Percentiles rank a stretch among this genome's conserved stretches.
phyloP scores from a whole-genome alignment of 2,797 vertebrate genomes.

The Myotis vivesi region DNA sequence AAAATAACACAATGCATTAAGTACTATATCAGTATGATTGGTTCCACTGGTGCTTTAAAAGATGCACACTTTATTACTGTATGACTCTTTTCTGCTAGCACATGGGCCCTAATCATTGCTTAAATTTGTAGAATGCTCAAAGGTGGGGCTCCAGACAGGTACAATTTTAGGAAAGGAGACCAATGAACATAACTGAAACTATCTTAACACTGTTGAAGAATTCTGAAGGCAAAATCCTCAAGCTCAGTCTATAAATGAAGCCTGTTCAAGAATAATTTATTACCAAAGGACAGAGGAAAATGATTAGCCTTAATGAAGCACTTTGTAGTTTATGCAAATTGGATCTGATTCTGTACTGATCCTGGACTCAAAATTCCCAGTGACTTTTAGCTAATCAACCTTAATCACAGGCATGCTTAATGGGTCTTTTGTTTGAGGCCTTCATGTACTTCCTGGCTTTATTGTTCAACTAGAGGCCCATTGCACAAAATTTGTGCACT shows the following conservation, averaged over 20 bases:
- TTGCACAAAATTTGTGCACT: too few relatives aligned
- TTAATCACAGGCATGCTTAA: conserved; percentile 67
- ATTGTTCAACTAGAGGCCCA: background rate
- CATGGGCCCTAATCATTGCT: background rate
- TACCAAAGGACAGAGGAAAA: conserved; percentile 57
- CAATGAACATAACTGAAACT: background rate
- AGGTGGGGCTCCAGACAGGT: background rate
- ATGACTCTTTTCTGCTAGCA: background rate
- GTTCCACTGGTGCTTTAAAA: background rate
- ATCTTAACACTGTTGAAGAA: background rate
- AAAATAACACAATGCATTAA: background rate
- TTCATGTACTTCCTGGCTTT: conserved; percentile 43
- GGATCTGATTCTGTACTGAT: conserved; percentile 67
- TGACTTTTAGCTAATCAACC: conserved; percentile 67
- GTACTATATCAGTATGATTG: background rate
- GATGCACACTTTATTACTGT: background rate
- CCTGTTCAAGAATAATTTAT: conserved; percentile 69
- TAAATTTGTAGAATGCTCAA: conserved; percentile 13
- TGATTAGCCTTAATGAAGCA: conserved; percentile 75
- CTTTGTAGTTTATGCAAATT: conserved; percentile 72
- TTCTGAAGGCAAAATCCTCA: conserved; percentile 31
- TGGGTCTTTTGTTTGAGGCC: conserved; percentile 47
- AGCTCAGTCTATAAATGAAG: conserved; percentile 37
- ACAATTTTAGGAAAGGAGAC: background rate
- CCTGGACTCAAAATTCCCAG: conserved; percentile 64